phyloP scores from a whole-genome alignment of 2,888 invertebrate species.

The Anthophora plumipes region DNA sequence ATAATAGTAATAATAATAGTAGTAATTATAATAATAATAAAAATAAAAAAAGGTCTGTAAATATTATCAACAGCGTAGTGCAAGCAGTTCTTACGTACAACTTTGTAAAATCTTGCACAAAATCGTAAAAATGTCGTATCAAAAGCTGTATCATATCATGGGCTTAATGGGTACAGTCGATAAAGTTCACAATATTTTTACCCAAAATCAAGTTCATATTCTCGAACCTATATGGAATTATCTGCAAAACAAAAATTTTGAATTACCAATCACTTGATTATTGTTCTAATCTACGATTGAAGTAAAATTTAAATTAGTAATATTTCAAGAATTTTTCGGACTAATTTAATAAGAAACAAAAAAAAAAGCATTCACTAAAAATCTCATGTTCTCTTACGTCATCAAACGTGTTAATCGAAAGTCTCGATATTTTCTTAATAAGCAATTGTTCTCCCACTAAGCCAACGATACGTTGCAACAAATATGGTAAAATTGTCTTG shows the following conservation, averaged over 20 bases:
- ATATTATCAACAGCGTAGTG: conserved; percentile 37
- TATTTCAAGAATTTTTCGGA: not conserved
- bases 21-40: conserved; percentile 13
- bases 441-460: conserved; percentile 21
- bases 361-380: conserved; percentile 1
- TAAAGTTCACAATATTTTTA: conserved; percentile 44
- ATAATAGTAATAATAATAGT: not conserved
- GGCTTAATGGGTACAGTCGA: conserved; percentile 31
- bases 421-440: not conserved
- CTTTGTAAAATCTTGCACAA: conserved; percentile 33
- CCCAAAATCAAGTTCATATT: conserved; percentile 7
- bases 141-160: conserved; percentile 26
- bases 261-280: conserved; percentile 6
- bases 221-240: conserved; percentile 20
- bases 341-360: no score
- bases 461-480: conserved; percentile 32
- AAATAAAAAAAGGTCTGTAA: conserved; percentile 20
- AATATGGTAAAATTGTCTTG: conserved; percentile 26
- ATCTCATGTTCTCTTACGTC: not conserved
- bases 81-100: conserved; percentile 37
- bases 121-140: conserved; percentile 41
- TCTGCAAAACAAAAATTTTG: conserved; percentile 32
- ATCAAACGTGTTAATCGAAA: not conserved
- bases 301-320: conserved; percentile 18
- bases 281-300: not conserved